Evolutionary conservation across 2,113 vertebrate species (phyloP).

Genomic region (Campylomormyrus numenius): DNA sequence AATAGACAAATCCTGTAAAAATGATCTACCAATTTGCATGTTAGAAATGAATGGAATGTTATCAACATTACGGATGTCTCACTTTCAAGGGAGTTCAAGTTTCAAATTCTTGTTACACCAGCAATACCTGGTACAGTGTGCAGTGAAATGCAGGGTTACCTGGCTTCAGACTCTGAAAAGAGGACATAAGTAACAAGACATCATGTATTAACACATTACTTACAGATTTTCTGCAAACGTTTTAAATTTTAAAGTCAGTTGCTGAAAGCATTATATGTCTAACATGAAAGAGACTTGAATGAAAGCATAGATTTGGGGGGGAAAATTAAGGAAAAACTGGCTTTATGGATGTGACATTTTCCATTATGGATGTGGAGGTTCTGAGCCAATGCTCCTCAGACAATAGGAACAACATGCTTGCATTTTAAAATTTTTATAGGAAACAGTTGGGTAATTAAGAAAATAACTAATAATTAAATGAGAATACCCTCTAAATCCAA

Average conservation of each 20-base stretch:
- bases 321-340: background rate
- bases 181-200: background rate
- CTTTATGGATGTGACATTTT: background rate
- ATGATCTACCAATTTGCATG: background rate
- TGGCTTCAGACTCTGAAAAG: background rate
- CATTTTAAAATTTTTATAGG: background rate
- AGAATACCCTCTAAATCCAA: background rate
- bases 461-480: background rate
- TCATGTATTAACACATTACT: background rate
- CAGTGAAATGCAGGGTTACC: background rate
- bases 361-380: background rate
- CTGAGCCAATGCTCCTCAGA: background rate
- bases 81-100: background rate
- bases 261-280: background rate
- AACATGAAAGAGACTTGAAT: background rate
- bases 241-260: background rate
- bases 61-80: background rate
- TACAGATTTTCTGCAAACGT: background rate
- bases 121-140: background rate
- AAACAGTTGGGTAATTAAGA: background rate
- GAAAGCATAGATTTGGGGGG: background rate
- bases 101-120: background rate
- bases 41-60: background rate
- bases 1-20: background rate
- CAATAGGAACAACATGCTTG: background rate